Evolutionary conservation across 2,113 vertebrate species (phyloP).

Genomic region (Strix uralensis): DNA sequence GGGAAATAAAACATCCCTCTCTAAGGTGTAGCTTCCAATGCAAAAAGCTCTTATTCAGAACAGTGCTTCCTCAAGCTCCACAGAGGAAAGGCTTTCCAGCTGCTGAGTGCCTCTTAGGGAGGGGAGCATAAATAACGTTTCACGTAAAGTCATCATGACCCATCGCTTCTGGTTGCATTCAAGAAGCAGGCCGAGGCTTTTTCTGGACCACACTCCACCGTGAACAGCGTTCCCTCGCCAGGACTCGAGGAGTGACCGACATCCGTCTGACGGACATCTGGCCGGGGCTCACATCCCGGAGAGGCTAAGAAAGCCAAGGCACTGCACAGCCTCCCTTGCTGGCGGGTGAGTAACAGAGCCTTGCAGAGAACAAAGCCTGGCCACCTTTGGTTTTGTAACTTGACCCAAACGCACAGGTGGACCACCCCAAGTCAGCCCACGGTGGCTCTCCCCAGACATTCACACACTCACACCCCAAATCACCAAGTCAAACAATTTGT

Average conservation of each 20-base stretch:
- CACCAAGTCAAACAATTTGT: rapidly evolving
- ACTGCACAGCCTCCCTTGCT: background rate
- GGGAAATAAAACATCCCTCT: constrained; percentile 6
- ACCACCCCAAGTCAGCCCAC: background rate
- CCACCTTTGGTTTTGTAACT: background rate
- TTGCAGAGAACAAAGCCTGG: background rate
- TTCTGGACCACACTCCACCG: background rate
- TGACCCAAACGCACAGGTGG: background rate
- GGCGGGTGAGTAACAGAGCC: background rate
- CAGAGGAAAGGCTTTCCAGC: background rate
- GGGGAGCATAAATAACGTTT: background rate
- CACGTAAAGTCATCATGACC: background rate
- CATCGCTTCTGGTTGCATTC: background rate
- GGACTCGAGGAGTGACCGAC: background rate
- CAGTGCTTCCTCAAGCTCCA: background rate
- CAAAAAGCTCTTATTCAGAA: background rate
- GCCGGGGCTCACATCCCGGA: background rate
- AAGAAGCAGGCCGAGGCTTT: background rate
- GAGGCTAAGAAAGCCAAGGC: background rate
- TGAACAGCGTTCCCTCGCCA: background rate
- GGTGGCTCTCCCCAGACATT: background rate
- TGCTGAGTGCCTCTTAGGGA: background rate
- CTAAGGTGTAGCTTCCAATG: background rate
- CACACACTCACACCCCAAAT: background rate
- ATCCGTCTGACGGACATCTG: background rate